Evolutionary conservation across 2,888 invertebrate genomes (phyloP).

Genomic region (Nematopogon swammerdamellus): DNA sequence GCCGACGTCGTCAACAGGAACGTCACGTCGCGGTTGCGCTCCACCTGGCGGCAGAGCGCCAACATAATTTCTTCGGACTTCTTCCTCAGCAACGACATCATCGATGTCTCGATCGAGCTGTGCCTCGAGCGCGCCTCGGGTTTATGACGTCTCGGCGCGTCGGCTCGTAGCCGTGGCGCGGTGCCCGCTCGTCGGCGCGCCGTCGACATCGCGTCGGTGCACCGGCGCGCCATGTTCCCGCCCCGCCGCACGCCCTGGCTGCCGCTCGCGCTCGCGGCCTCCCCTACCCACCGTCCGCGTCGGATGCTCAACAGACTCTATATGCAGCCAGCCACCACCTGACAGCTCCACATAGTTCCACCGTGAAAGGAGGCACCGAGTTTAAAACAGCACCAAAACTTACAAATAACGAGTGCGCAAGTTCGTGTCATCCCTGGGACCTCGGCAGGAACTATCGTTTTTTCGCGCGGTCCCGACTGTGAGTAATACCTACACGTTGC

Average conservation of each 20-base stretch:
- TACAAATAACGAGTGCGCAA: too few relatives aligned
- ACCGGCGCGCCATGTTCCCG: conserved; percentile 5
- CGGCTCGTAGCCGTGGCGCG: conserved; percentile 25
- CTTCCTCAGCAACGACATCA: conserved; percentile 67
- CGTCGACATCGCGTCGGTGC: conserved; percentile 18
- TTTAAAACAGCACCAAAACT: too few relatives aligned
- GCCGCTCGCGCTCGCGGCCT: conserved; percentile 7
- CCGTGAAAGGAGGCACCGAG: too few relatives aligned
- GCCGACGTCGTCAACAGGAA: conserved; percentile 68
- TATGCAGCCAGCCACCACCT: too few relatives aligned
- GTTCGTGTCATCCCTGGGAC: too few relatives aligned
- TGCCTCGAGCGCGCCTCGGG: conserved; percentile 36
- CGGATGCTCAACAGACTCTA: conserved; percentile 14
- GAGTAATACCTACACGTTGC: too few relatives aligned
- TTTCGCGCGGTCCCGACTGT: too few relatives aligned
- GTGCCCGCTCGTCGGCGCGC: conserved; percentile 23
- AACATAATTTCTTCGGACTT: conserved; percentile 75
- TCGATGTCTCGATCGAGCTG: conserved; percentile 61
- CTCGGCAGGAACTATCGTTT: too few relatives aligned
- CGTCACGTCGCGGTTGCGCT: conserved; percentile 64
- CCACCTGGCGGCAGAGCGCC: conserved; percentile 62
- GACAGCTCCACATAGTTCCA: too few relatives aligned
- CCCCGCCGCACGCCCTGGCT: conserved; percentile 6
- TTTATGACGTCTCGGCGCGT: conserved; percentile 36
- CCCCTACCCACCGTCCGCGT: conserved; percentile 25